These are phyloP conservation scores for Crotalus adamanteus DNA, from an alignment of 2,797 vertebrate genomes.

Conservation along the genomic window DNA sequence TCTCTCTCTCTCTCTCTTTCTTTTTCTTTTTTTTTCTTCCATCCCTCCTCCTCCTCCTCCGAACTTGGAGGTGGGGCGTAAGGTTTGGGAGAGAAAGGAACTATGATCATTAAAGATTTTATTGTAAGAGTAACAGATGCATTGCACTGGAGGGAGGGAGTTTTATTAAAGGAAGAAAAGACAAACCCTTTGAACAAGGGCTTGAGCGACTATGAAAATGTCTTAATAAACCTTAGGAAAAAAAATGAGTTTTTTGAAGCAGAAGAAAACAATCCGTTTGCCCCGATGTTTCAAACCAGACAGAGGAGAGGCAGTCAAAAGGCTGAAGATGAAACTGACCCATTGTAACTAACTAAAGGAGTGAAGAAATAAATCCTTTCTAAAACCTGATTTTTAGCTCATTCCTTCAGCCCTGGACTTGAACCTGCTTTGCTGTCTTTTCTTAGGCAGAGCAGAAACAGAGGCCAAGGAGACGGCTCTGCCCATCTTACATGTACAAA, in stretches of 20 bases:
- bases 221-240: not conserved
- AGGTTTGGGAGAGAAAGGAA: not conserved
- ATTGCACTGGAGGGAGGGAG: not conserved
- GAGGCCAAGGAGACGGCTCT: not conserved
- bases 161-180: fast-evolving
- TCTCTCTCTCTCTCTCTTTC: no score
- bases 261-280: conserved; percentile 51
- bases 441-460: not conserved
- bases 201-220: conserved; percentile 4
- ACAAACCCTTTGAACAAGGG: conserved; percentile 1
- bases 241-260: conserved; percentile 34
- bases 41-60: no score
- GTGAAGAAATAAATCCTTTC: conserved; percentile 38
- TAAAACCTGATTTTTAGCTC: conserved; percentile 6
- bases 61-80: not conserved
- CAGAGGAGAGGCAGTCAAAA: conserved; percentile 50
- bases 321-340: conserved; percentile 52
- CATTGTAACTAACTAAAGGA: conserved; percentile 55
- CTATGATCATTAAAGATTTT: not conserved
- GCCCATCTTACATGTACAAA: conserved; percentile 65
- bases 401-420: no score
- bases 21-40: not conserved
- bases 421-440: not conserved
- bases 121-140: conserved; percentile 5
- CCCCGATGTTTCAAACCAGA: conserved; percentile 53